A percentile compares a stretch with the other conserved stretches of the same genome.
phyloP scores from a whole-genome alignment of 2,113 vertebrate genomes.

The Plecturocebus donacophilus region DNA sequence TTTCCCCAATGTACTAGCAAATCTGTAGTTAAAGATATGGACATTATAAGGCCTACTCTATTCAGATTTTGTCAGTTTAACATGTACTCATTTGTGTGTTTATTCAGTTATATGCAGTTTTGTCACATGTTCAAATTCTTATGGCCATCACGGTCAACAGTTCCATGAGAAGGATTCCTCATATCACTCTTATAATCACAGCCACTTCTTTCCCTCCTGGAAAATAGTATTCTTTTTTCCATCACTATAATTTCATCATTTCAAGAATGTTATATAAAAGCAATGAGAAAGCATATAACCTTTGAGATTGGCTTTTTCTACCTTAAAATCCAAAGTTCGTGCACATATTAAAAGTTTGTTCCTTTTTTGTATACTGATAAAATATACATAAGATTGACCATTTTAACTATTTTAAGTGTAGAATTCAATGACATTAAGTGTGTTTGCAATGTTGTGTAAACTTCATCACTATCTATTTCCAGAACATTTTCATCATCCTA shows the following conservation, averaged over 20 bases:
- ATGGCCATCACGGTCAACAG: neutral
- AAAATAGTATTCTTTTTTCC: neutral
- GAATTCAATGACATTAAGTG: neutral
- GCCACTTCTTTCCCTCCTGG: neutral
- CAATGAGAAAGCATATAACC: neutral
- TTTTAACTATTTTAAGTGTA: neutral
- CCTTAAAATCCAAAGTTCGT: neutral
- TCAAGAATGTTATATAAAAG: neutral
- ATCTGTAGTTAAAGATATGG: neutral
- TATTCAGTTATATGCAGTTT: neutral
- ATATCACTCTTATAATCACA: neutral
- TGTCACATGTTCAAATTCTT: neutral
- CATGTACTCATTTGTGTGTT: neutral
- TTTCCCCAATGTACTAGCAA: neutral
- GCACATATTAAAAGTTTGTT: neutral
- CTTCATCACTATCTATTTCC: neutral
- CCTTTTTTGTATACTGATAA: neutral
- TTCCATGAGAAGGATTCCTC: neutral
- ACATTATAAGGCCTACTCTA: neutral
- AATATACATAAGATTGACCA: neutral
- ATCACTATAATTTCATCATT: neutral
- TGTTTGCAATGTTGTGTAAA: neutral
- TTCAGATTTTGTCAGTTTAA: neutral
- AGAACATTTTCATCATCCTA: neutral
- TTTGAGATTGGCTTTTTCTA: neutral